These are phyloP conservation scores for Caenorhabditis drosophilae DNA, from an alignment of 2,888 invertebrate species.

Conservation along the genomic window DNA sequence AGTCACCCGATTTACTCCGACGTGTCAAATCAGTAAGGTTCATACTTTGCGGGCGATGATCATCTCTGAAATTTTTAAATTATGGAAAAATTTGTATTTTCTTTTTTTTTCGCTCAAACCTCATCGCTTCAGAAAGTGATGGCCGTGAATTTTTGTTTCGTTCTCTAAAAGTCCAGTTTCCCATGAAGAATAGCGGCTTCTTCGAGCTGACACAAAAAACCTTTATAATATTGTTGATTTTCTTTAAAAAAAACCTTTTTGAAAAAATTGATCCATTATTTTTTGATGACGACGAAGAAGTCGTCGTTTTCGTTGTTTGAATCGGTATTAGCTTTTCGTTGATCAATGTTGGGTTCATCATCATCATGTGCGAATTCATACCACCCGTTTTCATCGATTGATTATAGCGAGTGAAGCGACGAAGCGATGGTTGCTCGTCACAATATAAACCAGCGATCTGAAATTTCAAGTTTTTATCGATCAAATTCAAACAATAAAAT, in stretches of 20 bases:
- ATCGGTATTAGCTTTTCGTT: not conserved
- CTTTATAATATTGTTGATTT: not conserved
- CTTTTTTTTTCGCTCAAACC: too few species aligned
- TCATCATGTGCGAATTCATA: too few species aligned
- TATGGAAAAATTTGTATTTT: not conserved
- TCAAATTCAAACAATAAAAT: not conserved
- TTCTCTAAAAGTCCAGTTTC: conserved; percentile 53
- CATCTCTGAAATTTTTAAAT: conserved; percentile 1
- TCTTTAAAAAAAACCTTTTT: conserved; percentile 14
- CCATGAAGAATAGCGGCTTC: conserved; percentile 49
- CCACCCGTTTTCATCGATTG: conserved; percentile 18
- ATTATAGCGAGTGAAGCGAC: conserved; percentile 44
- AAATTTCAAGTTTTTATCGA: conserved; percentile 5
- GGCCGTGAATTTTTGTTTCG: conserved; percentile 28
- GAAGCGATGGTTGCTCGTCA: conserved; percentile 45
- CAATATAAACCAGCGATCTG: conserved; percentile 51
- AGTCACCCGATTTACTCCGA: conserved; percentile 25
- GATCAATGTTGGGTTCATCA: too few species aligned
- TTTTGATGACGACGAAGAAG: not conserved
- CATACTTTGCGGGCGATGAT: conserved; percentile 43
- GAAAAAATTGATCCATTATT: conserved; percentile 31
- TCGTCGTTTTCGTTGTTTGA: not conserved
- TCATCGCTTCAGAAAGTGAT: conserved; percentile 14
- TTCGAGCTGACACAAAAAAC: conserved; percentile 29
- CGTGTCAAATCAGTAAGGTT: conserved; percentile 31